Evolutionary conservation across 1,140 invertebrate species (phyloP), one percentile per base, ranked within the genome.

Genomic region (Orchesella cincta): DNA sequence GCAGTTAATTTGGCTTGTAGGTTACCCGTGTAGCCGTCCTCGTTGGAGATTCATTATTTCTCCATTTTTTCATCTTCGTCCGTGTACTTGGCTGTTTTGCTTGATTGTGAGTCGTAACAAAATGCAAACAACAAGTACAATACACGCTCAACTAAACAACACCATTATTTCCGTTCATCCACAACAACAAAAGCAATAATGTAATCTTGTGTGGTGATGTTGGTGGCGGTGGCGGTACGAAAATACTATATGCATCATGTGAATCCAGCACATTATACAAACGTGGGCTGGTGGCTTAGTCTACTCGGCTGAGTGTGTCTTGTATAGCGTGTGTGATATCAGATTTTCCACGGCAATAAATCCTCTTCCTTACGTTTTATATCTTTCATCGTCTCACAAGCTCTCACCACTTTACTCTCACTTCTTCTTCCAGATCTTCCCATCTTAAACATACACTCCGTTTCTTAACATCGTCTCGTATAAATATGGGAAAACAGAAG

Each of bases 291-390:
- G 39, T 46, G 39, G 39, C 39, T 46, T 20, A 46, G 8, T 46
- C 20, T 20, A 46, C 39, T 46, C 20, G 8, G 39, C 20, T 8
- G 39, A 46, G 39, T 20, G 8, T 46, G 39, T 46, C 39, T 46
- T 46, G 39, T 46, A 20, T 46, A 46, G n/a, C 20, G 26, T 28
- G 23, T 28, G 23, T 76, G 62, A 76, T 77, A 77, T 77, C 76
- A 77, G 76, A 77, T 77, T 77, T 77, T 77, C 51, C 34, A 77
- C 71, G 34, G 76, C 39, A 77, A 77, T 77, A 77, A 77, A 77
- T 77, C 76, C 76, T 73, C 72, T 33, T 73, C 72, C 72, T 73
- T 77, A 73, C 70, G 70, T 72, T 77, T 77, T 77, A 77, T 73
- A 77, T 73, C 76, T 77, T 77, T 77, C 76, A 77, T 73, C 76